Evolutionary conservation across 2,888 invertebrate genomes (phyloP), one percentile per base, ranked within the genome.

Genomic region (Torymus texanus): DNA sequence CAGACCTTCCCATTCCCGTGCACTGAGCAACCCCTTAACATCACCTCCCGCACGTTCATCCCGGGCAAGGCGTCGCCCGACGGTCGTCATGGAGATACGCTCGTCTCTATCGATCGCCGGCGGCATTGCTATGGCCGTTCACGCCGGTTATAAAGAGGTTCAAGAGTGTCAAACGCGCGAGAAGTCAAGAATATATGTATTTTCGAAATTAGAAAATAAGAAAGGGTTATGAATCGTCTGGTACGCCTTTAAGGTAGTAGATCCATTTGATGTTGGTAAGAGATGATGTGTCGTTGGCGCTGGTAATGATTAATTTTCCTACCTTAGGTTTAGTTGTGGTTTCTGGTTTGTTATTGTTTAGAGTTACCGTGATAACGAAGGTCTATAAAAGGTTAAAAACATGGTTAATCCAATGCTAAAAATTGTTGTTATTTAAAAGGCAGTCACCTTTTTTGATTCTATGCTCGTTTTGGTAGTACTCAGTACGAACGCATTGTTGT

Each of bases 371-470:
- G 16, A 78, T 62, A 2, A 61, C 41, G 41, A 29, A 41, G n/a
- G 14, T 73, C 73, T n/a, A n/a, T 29, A 29, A 29, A 29, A 2
- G 2, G 29, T 29, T 29, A 29, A 29, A 29, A 5, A 5, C 5
- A 29, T 29, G 3, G 29, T 29, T 29, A 5, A 29, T 29, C n/a
- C n/a, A n/a, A n/a, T n/a, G n/a, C n/a, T n/a, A 5, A 29, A 5
- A 29, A 3, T 2, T 29, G 5, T 29, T 29, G 5, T 5, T 29
- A 29, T 29, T 2, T n/a, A n/a, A 21, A 21, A 8, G 5, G 8
- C 8, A 41, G 5, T 61, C 63, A 87, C 88, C 82, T 85, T 74
- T 80, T 87, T 87, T 0, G 84, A 71, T 8, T 83, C 53, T 1
- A 88, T 78, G 0, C 29, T 74, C 14, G 78, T 75, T 2, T 82